A percentile compares a stretch with the other conserved stretches of the same genome.
These are phyloP conservation scores for Tangara arthus DNA, from an alignment of 2,797 vertebrate genomes.

Conservation along the genomic window DNA sequence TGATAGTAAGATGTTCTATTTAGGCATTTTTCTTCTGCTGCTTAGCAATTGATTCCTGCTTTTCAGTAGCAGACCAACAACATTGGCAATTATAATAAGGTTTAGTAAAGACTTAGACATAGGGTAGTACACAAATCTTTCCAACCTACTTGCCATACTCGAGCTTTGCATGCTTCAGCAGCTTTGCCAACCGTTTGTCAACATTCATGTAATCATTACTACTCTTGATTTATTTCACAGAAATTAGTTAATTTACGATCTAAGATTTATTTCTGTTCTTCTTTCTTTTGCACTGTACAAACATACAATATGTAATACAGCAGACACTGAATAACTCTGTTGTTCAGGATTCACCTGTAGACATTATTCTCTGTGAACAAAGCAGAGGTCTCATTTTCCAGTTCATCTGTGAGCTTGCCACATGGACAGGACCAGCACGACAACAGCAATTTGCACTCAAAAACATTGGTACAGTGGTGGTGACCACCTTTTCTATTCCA, in stretches of 20 bases:
- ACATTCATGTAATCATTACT: not conserved
- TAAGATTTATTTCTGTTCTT: not conserved
- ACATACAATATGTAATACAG: not conserved
- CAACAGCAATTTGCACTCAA: not conserved
- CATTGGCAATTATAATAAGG: not conserved
- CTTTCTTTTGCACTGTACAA: not conserved
- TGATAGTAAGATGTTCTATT: not conserved
- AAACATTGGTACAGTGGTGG: accelerated
- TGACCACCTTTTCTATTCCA: not conserved
- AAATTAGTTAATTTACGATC: not conserved
- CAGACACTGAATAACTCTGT: not conserved
- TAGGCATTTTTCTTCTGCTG: not conserved
- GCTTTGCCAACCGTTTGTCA: not conserved
- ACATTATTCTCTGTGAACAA: not conserved
- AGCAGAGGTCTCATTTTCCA: not conserved
- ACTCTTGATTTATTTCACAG: not conserved
- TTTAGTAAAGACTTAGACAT: not conserved
- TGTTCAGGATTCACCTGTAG: not conserved
- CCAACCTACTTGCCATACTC: not conserved
- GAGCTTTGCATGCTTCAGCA: not conserved
- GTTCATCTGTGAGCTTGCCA: not conserved
- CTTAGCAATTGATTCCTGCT: not conserved
- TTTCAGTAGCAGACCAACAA: not conserved
- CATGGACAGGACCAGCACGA: not conserved
- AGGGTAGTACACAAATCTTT: not conserved